Evolutionary conservation across 2,888 invertebrate genomes (phyloP).

Genomic region (Incurvaria masculella): DNA sequence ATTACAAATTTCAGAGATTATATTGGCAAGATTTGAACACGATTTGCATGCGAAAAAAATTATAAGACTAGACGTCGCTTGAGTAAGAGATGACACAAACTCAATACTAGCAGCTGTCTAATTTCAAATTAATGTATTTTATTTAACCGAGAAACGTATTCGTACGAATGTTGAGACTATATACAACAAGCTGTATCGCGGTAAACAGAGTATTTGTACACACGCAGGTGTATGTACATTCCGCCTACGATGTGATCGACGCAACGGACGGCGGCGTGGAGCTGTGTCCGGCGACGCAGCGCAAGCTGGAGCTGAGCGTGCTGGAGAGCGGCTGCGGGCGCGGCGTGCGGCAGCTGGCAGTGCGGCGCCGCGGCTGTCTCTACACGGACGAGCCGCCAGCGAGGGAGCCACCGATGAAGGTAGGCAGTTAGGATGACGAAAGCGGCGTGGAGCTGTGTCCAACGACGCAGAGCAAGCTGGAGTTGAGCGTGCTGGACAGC

Average conservation of each 20-base stretch:
- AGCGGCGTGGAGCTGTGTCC: constrained; percentile 22
- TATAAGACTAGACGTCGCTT: no score
- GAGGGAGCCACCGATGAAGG: constrained; percentile 22
- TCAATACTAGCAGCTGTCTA: no score
- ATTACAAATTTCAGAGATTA: no score
- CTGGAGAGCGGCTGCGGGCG: constrained; percentile 47
- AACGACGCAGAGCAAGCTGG: constrained; percentile 38
- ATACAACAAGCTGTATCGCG: no score
- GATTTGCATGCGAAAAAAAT: no score
- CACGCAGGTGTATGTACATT: constrained; percentile 61
- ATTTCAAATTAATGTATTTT: no score
- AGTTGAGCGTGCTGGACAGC: constrained; percentile 43
- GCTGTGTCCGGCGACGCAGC: constrained; percentile 32
- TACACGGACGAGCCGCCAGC: constrained; percentile 49
- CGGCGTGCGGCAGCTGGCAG: constrained; percentile 39
- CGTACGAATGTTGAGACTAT: no score
- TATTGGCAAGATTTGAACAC: no score
- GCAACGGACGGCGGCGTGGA: constrained; percentile 24
- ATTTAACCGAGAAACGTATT: no score
- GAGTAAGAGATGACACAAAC: no score
- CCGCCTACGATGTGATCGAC: constrained; percentile 56
- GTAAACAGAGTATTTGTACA: no score
- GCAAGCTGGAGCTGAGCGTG: constrained; percentile 33
- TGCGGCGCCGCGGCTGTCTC: constrained; percentile 49
- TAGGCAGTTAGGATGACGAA: no score